Evolutionary conservation across 2,888 invertebrate species (phyloP), one percentile per base, ranked within the genome.

Genomic region (Linnaemya vulpina): DNA sequence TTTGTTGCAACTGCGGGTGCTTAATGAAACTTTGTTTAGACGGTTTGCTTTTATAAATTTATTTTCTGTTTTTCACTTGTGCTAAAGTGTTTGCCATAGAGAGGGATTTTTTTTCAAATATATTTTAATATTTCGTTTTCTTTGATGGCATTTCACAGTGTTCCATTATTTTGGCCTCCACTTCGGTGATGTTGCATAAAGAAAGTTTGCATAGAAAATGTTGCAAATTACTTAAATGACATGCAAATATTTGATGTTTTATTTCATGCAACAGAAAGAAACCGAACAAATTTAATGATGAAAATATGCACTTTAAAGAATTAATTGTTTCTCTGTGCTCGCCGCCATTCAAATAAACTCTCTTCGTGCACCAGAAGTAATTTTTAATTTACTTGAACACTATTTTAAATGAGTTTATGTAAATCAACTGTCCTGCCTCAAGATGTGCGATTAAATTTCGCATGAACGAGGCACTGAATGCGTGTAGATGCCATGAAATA

Each of bases 381-480:
- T 46, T 55, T 40, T 55, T 15, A 17, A 65, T 55, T 63, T 35
- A 15, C 55, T 35, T 30, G n/a, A 58, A 22, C 20, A 70, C 49
- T 51, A 49, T 49, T 53, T 30, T 13, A 49, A 67, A 62, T n/a
- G 65, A 43, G 46, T 74, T 63, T 63, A 79, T 79, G 63, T 35
- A 65, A 84, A 79, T 84, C 22, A 20, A 53, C 22, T 30, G 11
- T 43, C 51, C 75, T 43, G 79, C 46, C 60, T 38, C 38, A 13
- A 49, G 43, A 62, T 62, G 35, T 70, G 17, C 35, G 2, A 40
- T 46, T 55, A 70, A 58, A 70, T 49, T 40, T 70, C n/a, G 2
- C 1, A 40, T 68, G 49, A 11, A 1, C n/a, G 15, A n/a, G 30
- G 0, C 13, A 15, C n/a, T n/a, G n/a, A n/a, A 46, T 25, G 25